A percentile compares a stretch with the other conserved stretches of the same genome.
phyloP scores from a whole-genome alignment of 1,140 invertebrate genomes.

The Meteorus sp. region DNA sequence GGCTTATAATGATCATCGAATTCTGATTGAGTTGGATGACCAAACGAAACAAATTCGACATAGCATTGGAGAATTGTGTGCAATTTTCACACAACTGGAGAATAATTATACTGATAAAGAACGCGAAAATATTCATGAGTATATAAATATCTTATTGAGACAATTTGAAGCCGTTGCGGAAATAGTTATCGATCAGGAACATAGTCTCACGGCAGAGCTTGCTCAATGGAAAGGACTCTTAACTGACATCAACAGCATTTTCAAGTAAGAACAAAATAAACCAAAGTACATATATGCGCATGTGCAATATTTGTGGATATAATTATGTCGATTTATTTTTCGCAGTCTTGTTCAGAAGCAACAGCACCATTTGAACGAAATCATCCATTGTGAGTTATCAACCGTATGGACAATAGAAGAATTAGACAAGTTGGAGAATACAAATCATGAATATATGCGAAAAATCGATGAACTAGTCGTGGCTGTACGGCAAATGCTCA shows the following conservation, averaged over 20 bases:
- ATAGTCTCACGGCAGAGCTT: constrained; percentile 64
- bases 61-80: constrained; percentile 49
- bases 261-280: constrained; percentile 40
- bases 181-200: constrained; percentile 60
- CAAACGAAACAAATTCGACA: constrained; percentile 59
- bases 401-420: constrained; percentile 66
- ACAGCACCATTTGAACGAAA: constrained; percentile 59
- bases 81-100: constrained; percentile 50
- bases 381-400: constrained; percentile 64
- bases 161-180: constrained; percentile 59
- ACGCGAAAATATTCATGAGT: constrained; percentile 51
- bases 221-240: constrained; percentile 73
- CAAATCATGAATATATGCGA: constrained; percentile 60
- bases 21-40: constrained; percentile 56
- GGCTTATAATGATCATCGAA: constrained; percentile 38
- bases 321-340: constrained; percentile 14
- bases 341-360: constrained; percentile 59
- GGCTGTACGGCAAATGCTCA: constrained; percentile 60
- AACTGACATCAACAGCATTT: constrained; percentile 61
- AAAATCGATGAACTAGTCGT: constrained; percentile 60
- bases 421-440: constrained; percentile 67
- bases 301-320: constrained; percentile 9
- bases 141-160: constrained; percentile 51
- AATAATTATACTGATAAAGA: constrained; percentile 51
- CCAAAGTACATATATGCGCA: constrained; percentile 3